phyloP scores from a whole-genome alignment of 2,113 vertebrate genomes.

The Saguinus midas region DNA sequence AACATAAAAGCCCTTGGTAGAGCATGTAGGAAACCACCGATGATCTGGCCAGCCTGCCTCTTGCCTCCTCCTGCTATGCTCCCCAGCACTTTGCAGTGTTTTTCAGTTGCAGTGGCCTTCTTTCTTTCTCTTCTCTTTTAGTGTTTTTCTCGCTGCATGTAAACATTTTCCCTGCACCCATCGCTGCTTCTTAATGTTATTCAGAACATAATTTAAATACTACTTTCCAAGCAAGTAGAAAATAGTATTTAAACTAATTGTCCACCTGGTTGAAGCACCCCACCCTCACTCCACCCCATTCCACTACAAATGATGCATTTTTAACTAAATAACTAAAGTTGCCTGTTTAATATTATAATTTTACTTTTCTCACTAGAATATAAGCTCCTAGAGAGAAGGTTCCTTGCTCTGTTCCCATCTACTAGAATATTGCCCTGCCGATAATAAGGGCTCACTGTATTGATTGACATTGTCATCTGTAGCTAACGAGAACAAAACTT shows the following conservation, averaged over 20 bases:
- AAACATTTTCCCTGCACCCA: neutral
- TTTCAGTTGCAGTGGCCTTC: neutral
- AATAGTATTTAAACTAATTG: neutral
- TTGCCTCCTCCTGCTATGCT: fast-evolving
- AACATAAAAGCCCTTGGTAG: neutral
- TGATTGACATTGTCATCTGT: neutral
- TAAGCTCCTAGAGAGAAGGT: neutral
- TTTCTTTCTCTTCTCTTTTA: neutral
- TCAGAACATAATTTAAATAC: neutral
- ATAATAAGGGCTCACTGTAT: neutral
- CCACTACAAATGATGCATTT: neutral
- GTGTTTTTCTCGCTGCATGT: neutral
- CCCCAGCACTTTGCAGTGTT: neutral
- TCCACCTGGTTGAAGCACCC: neutral
- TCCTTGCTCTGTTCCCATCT: neutral
- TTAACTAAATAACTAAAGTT: neutral
- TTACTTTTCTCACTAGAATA: neutral
- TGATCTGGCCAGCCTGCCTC: neutral
- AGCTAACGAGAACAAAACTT: neutral
- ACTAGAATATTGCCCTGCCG: neutral
- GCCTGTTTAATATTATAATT: neutral
- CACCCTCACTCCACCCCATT: fast-evolving
- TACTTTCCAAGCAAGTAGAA: neutral
- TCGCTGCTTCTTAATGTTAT: neutral
- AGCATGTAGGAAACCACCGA: neutral